Percentiles rank a stretch among this genome's conserved stretches.
phyloP scores from a whole-genome alignment of 2,113 vertebrate genomes.

The Nothocercus nigrocapillus region DNA sequence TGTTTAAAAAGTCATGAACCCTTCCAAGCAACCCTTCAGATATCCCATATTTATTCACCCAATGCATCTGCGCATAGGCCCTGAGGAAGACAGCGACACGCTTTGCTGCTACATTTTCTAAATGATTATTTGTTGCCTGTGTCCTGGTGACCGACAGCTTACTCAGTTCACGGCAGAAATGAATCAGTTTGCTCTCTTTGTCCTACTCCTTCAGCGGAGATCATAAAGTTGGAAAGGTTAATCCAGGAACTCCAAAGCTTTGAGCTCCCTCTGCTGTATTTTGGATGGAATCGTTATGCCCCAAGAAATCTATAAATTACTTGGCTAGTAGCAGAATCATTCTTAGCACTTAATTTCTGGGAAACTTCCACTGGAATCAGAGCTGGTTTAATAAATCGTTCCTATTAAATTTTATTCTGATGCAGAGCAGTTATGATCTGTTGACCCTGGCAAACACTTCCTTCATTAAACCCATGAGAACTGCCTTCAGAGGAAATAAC shows the following conservation, averaged over 20 bases:
- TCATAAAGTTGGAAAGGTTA: neutral
- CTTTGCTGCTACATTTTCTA: neutral
- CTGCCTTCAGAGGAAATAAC: neutral
- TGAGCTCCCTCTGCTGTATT: conserved; percentile 67
- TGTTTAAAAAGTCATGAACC: neutral
- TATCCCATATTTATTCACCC: neutral
- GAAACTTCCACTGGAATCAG: neutral
- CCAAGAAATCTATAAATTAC: neutral
- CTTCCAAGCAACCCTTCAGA: neutral
- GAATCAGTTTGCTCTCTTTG: rapidly evolving
- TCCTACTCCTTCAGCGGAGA: neutral
- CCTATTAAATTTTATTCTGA: neutral
- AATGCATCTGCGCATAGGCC: rapidly evolving
- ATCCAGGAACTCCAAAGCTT: neutral
- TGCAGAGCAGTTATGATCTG: neutral
- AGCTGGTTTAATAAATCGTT: neutral
- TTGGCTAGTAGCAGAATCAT: neutral
- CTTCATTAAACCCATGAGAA: neutral
- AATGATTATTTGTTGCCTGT: neutral
- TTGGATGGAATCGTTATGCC: neutral
- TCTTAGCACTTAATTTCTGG: neutral
- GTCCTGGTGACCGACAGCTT: neutral
- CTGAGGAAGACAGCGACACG: rapidly evolving
- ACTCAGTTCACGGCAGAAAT: neutral
- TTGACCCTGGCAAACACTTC: neutral